Conservation (phyloP, 2,797 vertebrate genomes). For the Mus caroli region DNA sequence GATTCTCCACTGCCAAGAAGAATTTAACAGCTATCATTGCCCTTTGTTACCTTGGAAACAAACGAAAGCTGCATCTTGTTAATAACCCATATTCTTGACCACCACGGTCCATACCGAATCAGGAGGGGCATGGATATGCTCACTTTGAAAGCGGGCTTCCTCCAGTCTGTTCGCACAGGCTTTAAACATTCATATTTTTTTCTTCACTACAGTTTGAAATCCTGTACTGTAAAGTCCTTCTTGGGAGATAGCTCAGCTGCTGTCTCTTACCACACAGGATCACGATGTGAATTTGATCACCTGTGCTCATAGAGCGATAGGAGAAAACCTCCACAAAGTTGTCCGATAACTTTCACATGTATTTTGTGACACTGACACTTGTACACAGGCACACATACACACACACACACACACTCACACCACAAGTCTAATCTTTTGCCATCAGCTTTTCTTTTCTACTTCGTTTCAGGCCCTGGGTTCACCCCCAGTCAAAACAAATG, state of each 20-base stretch:
- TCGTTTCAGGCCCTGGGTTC: neutral
- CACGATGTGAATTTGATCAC: neutral
- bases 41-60: conserved; percentile 48
- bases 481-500: neutral
- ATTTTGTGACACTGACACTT: neutral
- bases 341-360: neutral
- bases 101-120: neutral
- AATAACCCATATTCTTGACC: neutral
- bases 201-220: neutral
- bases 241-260: neutral
- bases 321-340: neutral
- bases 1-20: neutral
- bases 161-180: neutral
- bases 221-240: neutral
- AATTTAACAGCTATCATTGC: conserved; percentile 29
- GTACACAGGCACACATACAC: neutral
- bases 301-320: no score
- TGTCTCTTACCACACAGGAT: neutral
- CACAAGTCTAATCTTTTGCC: neutral
- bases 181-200: neutral
- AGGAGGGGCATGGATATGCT: no score
- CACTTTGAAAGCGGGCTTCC: neutral
- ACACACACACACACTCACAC: neutral
- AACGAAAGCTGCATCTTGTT: neutral
- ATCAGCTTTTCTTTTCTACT: neutral